Conservation (phyloP, 2,888 invertebrate genomes). For the Apamea sordens region DNA sequence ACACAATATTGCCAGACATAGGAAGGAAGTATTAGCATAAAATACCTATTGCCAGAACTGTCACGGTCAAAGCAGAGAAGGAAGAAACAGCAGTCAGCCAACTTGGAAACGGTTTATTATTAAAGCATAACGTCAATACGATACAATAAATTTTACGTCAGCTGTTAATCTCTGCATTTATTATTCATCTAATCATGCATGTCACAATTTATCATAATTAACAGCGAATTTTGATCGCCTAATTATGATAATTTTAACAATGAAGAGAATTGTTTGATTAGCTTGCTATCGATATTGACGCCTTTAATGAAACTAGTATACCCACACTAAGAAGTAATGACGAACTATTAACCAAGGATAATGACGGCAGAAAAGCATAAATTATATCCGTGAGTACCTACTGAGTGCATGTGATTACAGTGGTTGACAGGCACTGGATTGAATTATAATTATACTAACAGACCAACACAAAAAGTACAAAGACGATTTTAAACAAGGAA, state of each 20-base stretch:
- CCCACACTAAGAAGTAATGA: slow-evolving; percentile 22
- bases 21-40: slow-evolving; percentile 8
- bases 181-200: slow-evolving; percentile 42
- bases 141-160: slow-evolving; percentile 41
- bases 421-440: not conserved
- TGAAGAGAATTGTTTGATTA: slow-evolving; percentile 47
- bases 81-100: slow-evolving; percentile 3
- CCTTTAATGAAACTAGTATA: slow-evolving; percentile 22
- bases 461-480: not conserved
- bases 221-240: slow-evolving; percentile 41
- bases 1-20: slow-evolving; percentile 16
- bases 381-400: slow-evolving; percentile 22
- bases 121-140: slow-evolving; percentile 17
- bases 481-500: slow-evolving; percentile 16
- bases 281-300: slow-evolving; percentile 24
- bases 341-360: slow-evolving; percentile 28
- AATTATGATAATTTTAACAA: slow-evolving; percentile 57
- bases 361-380: slow-evolving; percentile 23
- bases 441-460: not conserved
- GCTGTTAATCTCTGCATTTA: slow-evolving; percentile 47
- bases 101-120: slow-evolving; percentile 4
- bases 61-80: not conserved
- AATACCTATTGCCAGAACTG: not conserved
- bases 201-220: slow-evolving; percentile 56
- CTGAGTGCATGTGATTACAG: slow-evolving; percentile 7